These are phyloP conservation scores for Alaudala cheleensis DNA, from an alignment of 2,113 vertebrate genomes.

Conservation along the genomic window DNA sequence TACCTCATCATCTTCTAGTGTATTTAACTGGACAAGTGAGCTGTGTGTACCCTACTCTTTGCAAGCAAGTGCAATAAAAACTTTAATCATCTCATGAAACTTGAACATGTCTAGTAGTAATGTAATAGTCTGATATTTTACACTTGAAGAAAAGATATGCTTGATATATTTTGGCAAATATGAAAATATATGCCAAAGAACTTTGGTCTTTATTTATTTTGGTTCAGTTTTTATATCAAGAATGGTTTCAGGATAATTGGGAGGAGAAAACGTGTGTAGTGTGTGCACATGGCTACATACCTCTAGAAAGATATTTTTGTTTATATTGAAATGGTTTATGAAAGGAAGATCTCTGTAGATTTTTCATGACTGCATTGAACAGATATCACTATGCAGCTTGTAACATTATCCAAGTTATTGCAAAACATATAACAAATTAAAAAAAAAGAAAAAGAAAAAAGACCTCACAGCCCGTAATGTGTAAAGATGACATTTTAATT, in stretches of 20 bases:
- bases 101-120: background rate
- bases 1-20: background rate
- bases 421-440: background rate
- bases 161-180: background rate
- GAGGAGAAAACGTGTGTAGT: background rate
- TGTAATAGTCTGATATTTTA: background rate
- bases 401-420: background rate
- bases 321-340: slow-evolving; percentile 36
- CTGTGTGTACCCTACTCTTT: background rate
- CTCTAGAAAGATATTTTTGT: background rate
- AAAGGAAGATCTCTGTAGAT: background rate
- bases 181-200: background rate
- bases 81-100: background rate
- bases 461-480: background rate
- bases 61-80: background rate
- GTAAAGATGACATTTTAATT: background rate
- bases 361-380: background rate
- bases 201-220: background rate
- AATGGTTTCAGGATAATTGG: background rate
- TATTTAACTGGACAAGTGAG: background rate
- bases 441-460: rapidly evolving
- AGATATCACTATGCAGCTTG: background rate
- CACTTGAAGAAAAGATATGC: background rate
- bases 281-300: background rate
- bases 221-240: background rate